Percentiles rank a stretch among this genome's conserved stretches.
phyloP scores from a whole-genome alignment of 2,113 vertebrate species.

The Glaucidium brasilianum region DNA sequence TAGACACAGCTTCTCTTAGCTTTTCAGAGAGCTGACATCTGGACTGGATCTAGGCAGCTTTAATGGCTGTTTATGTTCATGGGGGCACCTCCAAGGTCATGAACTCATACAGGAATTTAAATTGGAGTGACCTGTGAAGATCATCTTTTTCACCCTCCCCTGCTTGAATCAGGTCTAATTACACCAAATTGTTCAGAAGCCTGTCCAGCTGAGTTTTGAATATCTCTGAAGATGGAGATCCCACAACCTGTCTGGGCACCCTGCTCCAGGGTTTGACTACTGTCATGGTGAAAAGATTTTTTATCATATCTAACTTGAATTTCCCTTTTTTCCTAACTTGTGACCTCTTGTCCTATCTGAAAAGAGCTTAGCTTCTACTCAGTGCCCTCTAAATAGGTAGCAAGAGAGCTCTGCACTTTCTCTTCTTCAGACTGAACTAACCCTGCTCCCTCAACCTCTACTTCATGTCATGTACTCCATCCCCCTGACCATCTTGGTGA shows the following conservation, averaged over 20 bases:
- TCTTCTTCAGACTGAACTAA: background rate
- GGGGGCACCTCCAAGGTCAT: background rate
- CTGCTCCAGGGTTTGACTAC: background rate
- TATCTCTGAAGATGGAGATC: background rate
- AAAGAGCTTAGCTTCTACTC: background rate
- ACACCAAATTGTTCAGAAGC: background rate
- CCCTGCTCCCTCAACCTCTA: background rate
- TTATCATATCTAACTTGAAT: background rate
- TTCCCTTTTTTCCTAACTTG: background rate
- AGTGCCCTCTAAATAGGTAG: background rate
- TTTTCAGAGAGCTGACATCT: background rate
- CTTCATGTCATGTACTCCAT: background rate
- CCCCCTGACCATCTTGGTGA: background rate
- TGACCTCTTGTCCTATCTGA: background rate
- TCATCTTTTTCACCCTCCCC: background rate
- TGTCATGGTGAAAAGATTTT: background rate
- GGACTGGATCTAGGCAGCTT: background rate
- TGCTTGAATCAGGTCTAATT: background rate
- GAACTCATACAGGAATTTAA: background rate
- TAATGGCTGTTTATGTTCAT: background rate
- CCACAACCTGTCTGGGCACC: background rate
- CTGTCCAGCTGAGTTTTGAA: background rate
- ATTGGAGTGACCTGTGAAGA: background rate
- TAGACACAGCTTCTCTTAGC: background rate
- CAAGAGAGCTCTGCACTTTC: background rate